Conservation (phyloP, 35 echinoderm and acorn worm genomes). For the Heliocidaris erythrogramma region DNA sequence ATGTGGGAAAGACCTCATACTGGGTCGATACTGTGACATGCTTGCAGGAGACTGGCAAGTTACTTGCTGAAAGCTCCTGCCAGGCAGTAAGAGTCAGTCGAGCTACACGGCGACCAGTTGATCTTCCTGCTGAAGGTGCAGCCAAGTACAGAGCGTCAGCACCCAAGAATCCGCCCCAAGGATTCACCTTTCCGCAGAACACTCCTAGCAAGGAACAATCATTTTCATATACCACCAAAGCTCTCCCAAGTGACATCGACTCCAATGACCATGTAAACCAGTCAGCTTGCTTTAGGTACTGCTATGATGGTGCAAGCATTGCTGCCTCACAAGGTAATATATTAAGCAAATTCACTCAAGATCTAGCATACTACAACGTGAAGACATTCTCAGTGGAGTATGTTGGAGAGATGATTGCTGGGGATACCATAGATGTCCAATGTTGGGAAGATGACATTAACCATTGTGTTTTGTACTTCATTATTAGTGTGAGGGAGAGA, state of each 20-base stretch:
- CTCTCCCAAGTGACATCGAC: slow-evolving; percentile 14
- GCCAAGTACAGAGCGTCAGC: background rate
- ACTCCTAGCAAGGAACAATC: background rate
- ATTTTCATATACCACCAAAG: slow-evolving; percentile 21
- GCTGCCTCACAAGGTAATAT: slow-evolving; percentile 18
- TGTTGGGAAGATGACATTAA: slow-evolving; percentile 9
- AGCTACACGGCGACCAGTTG: background rate
- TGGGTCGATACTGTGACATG: background rate
- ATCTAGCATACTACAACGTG: background rate
- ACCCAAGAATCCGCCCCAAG: background rate
- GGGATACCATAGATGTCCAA: background rate
- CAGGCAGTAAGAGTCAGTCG: background rate
- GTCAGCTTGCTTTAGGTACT: background rate
- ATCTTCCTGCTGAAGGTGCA: background rate
- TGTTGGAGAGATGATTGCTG: slow-evolving; percentile 11
- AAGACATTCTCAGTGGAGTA: slow-evolving; percentile 22
- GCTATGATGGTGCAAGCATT: background rate
- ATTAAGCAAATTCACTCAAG: background rate
- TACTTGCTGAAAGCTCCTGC: background rate
- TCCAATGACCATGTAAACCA: background rate
- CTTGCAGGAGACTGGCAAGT: background rate
- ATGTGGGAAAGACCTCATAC: slow-evolving; percentile 25
- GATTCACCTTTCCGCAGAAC: background rate
- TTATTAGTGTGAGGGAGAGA: background rate
- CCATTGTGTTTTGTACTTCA: background rate